Conservation (phyloP, 1,140 invertebrate species). For the Drosophila takahashii region DNA sequence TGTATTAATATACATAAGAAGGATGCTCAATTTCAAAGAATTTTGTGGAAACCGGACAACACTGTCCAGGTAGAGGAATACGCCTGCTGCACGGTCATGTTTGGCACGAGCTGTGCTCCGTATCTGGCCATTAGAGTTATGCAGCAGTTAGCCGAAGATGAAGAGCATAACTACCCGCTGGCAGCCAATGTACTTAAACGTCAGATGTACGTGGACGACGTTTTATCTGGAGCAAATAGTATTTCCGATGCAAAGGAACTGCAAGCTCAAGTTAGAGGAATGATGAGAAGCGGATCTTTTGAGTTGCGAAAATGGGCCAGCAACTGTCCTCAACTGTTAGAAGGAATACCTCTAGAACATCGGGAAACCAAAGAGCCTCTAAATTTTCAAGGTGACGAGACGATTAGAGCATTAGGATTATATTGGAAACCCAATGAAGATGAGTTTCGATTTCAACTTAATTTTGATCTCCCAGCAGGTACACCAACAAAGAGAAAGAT, state of each 20-base stretch:
- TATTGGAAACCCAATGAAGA: no score
- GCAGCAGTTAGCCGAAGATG: no score
- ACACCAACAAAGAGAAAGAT: no score
- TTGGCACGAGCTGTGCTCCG: background rate
- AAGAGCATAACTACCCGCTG: background rate
- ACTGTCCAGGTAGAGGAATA: no score
- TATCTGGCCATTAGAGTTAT: background rate
- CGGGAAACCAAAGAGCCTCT: background rate
- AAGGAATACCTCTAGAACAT: background rate
- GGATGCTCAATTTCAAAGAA: no score
- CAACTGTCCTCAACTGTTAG: background rate
- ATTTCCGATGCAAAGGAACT: background rate
- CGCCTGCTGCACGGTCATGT: background rate
- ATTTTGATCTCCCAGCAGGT: no score
- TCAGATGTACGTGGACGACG: background rate
- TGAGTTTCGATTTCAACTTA: no score
- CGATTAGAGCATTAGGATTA: background rate
- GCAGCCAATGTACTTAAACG: background rate
- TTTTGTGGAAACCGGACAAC: no score
- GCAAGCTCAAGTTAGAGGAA: background rate
- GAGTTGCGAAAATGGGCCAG: background rate
- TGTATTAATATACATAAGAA: no score
- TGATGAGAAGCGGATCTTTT: constrained; percentile 1
- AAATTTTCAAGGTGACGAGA: background rate
- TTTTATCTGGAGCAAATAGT: no score